Evolutionary conservation across 2,797 vertebrate genomes (phyloP).

Genomic region (Hippopotamyrus pictus): DNA sequence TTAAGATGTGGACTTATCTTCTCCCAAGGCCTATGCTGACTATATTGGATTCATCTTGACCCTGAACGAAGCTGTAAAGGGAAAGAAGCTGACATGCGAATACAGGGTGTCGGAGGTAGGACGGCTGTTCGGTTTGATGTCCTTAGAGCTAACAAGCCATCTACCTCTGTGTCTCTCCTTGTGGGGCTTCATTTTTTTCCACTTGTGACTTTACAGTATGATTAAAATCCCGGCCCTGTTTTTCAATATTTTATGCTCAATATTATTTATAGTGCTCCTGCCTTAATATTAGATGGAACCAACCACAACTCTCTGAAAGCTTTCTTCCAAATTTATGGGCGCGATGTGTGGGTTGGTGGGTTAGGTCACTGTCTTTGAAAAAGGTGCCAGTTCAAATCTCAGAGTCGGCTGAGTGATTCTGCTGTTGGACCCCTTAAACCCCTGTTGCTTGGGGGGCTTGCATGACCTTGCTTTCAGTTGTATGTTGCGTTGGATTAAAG

Average conservation of each 20-base stretch:
- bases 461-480: not conserved
- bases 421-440: not conserved
- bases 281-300: not conserved
- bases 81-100: slow-evolving; percentile 82
- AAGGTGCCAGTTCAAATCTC: not conserved
- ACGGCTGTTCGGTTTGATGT: not conserved
- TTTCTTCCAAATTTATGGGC: not conserved
- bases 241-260: not conserved
- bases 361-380: not conserved
- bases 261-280: not conserved
- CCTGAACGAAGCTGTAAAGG: slow-evolving; percentile 85
- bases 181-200: not conserved
- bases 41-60: slow-evolving; percentile 91
- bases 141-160: not conserved
- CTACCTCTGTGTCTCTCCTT: not conserved
- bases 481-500: not conserved
- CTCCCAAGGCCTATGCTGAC: slow-evolving; percentile 81
- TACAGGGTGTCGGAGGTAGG: slow-evolving; percentile 86
- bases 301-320: not conserved
- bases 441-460: not conserved
- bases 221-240: not conserved
- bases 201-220: not conserved
- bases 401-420: not conserved
- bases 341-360: not conserved
- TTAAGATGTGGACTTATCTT: not conserved